Percentiles rank a stretch among this genome's conserved stretches.
Conservation (phyloP, 2,797 vertebrate species). For the Pangasius sanitwongsei region DNA sequence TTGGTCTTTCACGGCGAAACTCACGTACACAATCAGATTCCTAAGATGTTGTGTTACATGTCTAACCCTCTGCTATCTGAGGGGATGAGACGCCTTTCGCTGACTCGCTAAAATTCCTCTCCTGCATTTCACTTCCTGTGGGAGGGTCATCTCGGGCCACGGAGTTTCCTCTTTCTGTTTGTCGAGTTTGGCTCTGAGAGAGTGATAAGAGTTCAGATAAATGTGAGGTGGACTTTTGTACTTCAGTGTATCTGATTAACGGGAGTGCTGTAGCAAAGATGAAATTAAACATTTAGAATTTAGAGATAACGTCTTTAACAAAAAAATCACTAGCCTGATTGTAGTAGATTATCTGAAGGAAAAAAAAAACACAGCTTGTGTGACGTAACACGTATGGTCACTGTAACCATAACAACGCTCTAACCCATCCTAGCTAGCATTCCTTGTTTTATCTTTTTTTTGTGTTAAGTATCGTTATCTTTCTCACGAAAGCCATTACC, state of each 20-base stretch:
- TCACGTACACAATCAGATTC: neutral
- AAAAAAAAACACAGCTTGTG: neutral
- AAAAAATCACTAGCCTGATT: neutral
- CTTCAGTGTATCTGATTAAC: neutral
- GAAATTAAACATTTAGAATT: neutral
- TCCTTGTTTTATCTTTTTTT: neutral
- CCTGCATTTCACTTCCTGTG: slow-evolving; percentile 20
- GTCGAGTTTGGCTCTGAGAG: neutral
- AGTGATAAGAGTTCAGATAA: neutral
- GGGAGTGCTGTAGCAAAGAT: neutral
- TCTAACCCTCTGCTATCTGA: slow-evolving; percentile 23
- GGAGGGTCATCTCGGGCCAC: slow-evolving; percentile 21
- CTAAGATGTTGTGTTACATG: slow-evolving; percentile 19
- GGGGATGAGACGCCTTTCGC: slow-evolving; percentile 17
- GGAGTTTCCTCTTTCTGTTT: neutral
- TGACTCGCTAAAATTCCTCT: slow-evolving; percentile 24
- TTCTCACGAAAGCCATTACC: neutral
- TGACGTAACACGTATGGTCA: no score
- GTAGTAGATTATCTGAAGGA: no score
- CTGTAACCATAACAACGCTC: neutral
- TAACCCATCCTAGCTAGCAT: neutral
- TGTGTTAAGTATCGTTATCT: neutral
- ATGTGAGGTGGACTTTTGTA: neutral
- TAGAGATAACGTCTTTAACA: neutral
- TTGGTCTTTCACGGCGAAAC: slow-evolving; percentile 13